phyloP scores from a whole-genome alignment of 2,113 vertebrate species.

The Morphnarchus princeps region DNA sequence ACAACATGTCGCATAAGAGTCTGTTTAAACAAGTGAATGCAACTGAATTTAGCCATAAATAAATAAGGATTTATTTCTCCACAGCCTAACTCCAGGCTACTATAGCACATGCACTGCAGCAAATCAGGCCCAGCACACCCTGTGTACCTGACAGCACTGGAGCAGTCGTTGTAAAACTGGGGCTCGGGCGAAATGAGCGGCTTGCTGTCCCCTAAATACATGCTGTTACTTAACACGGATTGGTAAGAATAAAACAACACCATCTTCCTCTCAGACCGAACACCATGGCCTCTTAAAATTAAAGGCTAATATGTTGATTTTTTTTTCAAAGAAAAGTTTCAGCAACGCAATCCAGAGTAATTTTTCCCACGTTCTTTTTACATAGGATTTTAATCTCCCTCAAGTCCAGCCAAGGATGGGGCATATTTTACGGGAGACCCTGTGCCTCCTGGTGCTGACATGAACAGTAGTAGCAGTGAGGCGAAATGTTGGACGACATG shows the following conservation, averaged over 20 bases:
- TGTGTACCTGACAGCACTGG: background rate
- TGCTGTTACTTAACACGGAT: background rate
- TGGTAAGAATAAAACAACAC: background rate
- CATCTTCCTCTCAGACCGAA: background rate
- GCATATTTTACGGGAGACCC: background rate
- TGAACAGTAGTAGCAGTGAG: background rate
- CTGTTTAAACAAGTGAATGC: slow-evolving; percentile 1
- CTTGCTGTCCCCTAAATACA: background rate
- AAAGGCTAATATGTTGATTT: background rate
- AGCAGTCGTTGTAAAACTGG: background rate
- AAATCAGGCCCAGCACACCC: background rate
- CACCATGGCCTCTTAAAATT: background rate
- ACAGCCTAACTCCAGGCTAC: background rate
- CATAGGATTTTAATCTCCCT: background rate
- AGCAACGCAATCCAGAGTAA: background rate
- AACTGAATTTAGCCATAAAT: slow-evolving; percentile 7
- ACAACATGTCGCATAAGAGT: background rate
- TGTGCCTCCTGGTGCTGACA: background rate
- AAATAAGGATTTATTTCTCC: slow-evolving; percentile 22
- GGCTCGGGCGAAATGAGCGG: background rate
- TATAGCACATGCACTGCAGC: background rate
- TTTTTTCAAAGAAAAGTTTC: background rate
- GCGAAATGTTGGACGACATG: background rate
- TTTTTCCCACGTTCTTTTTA: background rate
- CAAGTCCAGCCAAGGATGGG: background rate